Evolutionary conservation across 2,888 invertebrate genomes (phyloP), one percentile per base, ranked within the genome.

Genomic region (Drosophila colorata): DNA sequence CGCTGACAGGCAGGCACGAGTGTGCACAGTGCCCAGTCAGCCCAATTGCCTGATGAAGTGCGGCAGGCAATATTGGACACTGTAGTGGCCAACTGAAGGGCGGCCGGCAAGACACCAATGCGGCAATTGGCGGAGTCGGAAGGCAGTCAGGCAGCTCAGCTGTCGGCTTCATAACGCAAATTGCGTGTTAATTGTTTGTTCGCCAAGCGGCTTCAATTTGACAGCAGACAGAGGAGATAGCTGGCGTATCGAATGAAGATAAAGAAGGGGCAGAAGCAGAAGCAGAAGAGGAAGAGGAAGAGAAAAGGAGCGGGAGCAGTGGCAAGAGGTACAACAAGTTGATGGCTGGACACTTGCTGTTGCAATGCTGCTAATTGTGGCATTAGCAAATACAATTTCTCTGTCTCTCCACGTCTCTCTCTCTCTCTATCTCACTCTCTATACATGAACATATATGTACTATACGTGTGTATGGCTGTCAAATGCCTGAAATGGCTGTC

Each of bases 111-210:
- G 38, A 9, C 43, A 13, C 18, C 59, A 59, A 40, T 33, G 13
- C 43, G 14, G 20, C 59, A 59, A 40, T 33, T 38, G 25, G 1
- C 25, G 40, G 16, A 52, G 28, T 40, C 25, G 49, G 8, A 16
- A 7, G 18, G 41, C 28, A 28, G 16, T 23, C 53, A 23, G 38
- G 28, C 52, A 57, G 46, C 40, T 37, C 18, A 38, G 23, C 43
- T 52, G 48, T 37, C 57, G 33, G 37, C 41, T 69, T 59, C 59
- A 59, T 59, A 61, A 47, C 51, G 48, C 56, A 44, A 71, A 61
- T 71, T 57, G 74, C 23, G 68, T 63, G 73, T 74, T 74, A 74
- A 74, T 74, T 74, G 74, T 64, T 74, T 74, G 69, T 57, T 57
- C 74, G 55, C 37, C 56, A 56, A 47, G 59, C 44, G 57, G 64